A percentile compares a stretch with the other conserved stretches of the same genome.
These are phyloP conservation scores for Clostera curtula DNA, from an alignment of 2,888 invertebrate species.

Conservation along the genomic window DNA sequence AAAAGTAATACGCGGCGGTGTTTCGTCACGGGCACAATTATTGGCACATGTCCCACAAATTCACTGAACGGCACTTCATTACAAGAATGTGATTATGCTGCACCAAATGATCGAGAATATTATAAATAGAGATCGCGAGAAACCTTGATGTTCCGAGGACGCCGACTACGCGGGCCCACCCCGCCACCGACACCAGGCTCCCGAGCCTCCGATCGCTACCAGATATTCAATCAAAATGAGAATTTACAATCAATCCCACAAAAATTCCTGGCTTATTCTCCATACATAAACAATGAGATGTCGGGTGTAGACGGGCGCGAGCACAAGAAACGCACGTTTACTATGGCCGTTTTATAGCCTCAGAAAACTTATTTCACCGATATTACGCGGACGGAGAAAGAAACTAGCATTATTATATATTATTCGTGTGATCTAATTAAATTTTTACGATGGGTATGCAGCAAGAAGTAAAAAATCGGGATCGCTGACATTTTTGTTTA, in stretches of 20 bases:
- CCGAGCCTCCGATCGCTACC: slow-evolving; percentile 33
- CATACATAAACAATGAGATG: slow-evolving; percentile 75
- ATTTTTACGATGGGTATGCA: slow-evolving; percentile 68
- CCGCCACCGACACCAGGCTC: slow-evolving; percentile 32
- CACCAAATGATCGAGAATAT: slow-evolving; percentile 67
- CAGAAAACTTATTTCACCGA: slow-evolving; percentile 40
- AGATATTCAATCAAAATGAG: slow-evolving; percentile 53
- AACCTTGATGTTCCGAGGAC: slow-evolving; percentile 56
- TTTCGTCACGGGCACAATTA: slow-evolving; percentile 63
- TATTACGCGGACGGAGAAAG: slow-evolving; percentile 49
- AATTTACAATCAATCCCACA: slow-evolving; percentile 53
- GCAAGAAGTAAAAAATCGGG: slow-evolving; percentile 74
- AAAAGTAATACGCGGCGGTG: slow-evolving; percentile 41
- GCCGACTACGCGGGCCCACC: slow-evolving; percentile 39
- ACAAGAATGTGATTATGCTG: slow-evolving; percentile 71
- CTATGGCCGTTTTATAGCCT: slow-evolving; percentile 65
- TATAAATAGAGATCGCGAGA: slow-evolving; percentile 67
- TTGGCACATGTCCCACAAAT: slow-evolving; percentile 73
- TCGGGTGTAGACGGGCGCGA: slow-evolving; percentile 69
- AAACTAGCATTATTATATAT: slow-evolving; percentile 66
- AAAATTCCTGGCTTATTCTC: slow-evolving; percentile 69
- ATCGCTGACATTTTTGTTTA: slow-evolving; percentile 77
- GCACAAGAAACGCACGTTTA: slow-evolving; percentile 69
- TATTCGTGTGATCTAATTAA: slow-evolving; percentile 72
- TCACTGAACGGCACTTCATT: slow-evolving; percentile 64